These are phyloP conservation scores for Meandrina meandrites DNA, from an alignment of 92 coral and sea anemone species.

Conservation along the genomic window DNA sequence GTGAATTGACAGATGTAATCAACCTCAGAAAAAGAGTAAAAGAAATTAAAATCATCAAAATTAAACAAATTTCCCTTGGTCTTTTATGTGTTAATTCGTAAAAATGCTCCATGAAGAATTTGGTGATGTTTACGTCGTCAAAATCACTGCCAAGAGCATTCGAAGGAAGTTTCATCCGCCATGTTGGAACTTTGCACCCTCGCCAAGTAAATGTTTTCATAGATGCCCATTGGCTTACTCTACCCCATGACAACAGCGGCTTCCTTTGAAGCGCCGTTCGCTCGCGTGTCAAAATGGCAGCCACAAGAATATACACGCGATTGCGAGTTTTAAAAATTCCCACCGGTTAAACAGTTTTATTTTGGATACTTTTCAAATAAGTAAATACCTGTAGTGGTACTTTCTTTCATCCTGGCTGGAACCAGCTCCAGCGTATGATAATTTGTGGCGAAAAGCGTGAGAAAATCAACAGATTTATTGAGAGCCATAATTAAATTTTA, in stretches of 20 bases:
- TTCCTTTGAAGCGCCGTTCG: neutral
- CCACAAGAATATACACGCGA: neutral
- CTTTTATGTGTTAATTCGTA: neutral
- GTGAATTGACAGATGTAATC: neutral
- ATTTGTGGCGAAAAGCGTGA: neutral
- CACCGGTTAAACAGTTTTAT: neutral
- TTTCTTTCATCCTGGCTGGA: neutral
- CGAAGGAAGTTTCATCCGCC: neutral
- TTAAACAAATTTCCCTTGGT: neutral
- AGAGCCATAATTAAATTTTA: neutral
- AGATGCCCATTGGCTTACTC: neutral
- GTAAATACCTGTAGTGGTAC: neutral
- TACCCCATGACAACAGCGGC: slow-evolving; percentile 1
- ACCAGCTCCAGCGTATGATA: neutral
- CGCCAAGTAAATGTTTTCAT: neutral
- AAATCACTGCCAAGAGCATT: neutral
- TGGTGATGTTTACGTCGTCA: neutral
- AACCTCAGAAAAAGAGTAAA: neutral
- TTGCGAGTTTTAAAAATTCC: slow-evolving; percentile 14
- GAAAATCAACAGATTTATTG: neutral
- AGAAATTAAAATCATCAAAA: neutral
- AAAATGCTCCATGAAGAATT: neutral
- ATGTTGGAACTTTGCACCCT: slow-evolving; percentile 23
- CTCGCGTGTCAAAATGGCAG: slow-evolving; percentile 14
- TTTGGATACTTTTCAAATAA: neutral